Evolutionary conservation across 2,113 vertebrate genomes (phyloP).

Genomic region (Sylvietta virens): DNA sequence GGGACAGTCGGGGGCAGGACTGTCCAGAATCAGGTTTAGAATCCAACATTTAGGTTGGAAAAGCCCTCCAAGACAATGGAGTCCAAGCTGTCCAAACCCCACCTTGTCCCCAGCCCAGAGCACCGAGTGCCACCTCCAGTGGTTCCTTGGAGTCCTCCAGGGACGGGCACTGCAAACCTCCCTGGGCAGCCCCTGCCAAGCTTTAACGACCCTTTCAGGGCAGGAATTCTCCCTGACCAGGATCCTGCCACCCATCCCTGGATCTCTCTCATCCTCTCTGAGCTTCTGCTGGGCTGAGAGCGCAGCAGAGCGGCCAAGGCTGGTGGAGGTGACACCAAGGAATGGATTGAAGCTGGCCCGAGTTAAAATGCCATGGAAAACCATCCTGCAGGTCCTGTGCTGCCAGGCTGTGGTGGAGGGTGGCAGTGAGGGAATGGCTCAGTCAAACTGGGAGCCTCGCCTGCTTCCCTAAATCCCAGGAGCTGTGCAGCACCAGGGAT

Average conservation of each 20-base stretch:
- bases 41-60: not conserved
- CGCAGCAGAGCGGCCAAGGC: not conserved
- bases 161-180: not conserved
- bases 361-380: not conserved
- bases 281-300: not conserved
- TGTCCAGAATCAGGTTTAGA: not conserved
- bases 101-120: not conserved
- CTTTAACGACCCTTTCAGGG: not conserved
- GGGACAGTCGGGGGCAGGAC: not conserved
- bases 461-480: not conserved
- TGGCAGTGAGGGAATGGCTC: not conserved
- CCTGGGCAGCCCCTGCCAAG: not conserved
- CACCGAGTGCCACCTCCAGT: not conserved
- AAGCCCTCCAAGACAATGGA: fast-evolving
- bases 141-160: not conserved
- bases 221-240: not conserved
- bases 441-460: not conserved
- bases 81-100: not conserved
- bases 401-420: not conserved
- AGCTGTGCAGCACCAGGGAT: not conserved
- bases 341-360: not conserved
- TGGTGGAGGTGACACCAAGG: not conserved
- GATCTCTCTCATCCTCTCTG: not conserved
- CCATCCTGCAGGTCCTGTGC: not conserved
- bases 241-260: not conserved